Conservation (phyloP, 53 echinoderm and acorn worm genomes). For the Apostichopus leukothele region DNA sequence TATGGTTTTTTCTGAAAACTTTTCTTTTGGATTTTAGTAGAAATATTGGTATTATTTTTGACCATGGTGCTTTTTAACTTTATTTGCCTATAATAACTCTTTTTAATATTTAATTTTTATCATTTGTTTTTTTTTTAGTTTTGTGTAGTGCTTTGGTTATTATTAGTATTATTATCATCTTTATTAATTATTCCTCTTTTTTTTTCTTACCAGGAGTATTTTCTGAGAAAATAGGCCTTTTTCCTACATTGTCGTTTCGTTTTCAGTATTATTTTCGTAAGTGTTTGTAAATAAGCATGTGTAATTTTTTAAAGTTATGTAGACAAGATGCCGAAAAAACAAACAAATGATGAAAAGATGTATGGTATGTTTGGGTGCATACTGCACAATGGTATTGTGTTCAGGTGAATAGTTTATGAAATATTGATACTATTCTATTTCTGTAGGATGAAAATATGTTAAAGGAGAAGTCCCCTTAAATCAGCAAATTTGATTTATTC, state of each 20-base stretch:
- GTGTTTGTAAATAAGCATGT: slow-evolving; percentile 41
- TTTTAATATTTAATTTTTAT: background rate
- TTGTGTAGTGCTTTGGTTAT: background rate
- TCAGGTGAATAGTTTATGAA: no score
- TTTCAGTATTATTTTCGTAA: slow-evolving; percentile 16
- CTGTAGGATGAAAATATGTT: no score
- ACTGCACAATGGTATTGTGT: no score
- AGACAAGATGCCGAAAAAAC: no score
- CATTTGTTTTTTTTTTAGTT: background rate
- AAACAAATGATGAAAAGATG: no score
- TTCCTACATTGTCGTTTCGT: background rate
- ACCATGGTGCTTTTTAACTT: slow-evolving; percentile 2
- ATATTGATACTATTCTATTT: no score
- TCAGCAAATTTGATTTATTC: no score
- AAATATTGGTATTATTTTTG: background rate
- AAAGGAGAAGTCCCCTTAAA: no score
- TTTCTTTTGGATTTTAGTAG: background rate
- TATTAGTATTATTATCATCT: no score
- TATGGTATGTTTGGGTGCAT: no score
- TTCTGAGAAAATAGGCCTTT: background rate
- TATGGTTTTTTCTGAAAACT: no score
- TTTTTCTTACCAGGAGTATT: background rate
- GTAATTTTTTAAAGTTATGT: background rate
- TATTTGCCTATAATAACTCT: background rate
- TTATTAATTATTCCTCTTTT: background rate